Evolutionary conservation across 2,888 invertebrate genomes (phyloP).

Genomic region (Ichneumoninae sp.): DNA sequence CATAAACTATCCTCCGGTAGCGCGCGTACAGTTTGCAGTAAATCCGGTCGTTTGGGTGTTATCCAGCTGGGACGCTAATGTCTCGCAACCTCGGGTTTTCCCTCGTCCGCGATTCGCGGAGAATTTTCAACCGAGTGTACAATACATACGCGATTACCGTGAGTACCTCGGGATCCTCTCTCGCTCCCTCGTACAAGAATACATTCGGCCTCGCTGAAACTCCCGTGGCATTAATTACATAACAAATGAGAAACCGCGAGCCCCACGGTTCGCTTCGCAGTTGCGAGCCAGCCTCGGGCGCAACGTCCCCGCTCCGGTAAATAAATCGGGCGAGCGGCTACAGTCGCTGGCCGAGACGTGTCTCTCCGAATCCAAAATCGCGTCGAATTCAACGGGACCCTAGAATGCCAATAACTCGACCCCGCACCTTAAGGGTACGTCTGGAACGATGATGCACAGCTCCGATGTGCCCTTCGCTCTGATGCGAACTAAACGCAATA

Average conservation of each 20-base stretch:
- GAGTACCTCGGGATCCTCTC: background rate
- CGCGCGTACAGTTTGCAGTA: slow-evolving; percentile 36
- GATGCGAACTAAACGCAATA: slow-evolving; percentile 44
- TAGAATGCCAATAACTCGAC: slow-evolving; percentile 32
- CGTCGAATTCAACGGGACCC: background rate
- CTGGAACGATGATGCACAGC: background rate
- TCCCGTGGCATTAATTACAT: slow-evolving; percentile 57
- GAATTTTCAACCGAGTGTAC: slow-evolving; percentile 1
- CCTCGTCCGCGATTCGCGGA: background rate
- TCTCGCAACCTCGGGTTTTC: slow-evolving; percentile 10
- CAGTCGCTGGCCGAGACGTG: background rate
- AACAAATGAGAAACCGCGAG: slow-evolving; percentile 60
- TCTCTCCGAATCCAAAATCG: background rate
- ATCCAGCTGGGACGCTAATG: slow-evolving; percentile 45
- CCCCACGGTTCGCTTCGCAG: background rate
- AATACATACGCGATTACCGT: background rate
- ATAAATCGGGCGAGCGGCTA: background rate
- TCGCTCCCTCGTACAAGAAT: slow-evolving; percentile 16
- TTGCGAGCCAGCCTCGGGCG: slow-evolving; percentile 2
- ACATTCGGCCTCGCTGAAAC: slow-evolving; percentile 29
- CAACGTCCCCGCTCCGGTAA: background rate
- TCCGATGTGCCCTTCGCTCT: slow-evolving; percentile 17
- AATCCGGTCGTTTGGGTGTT: slow-evolving; percentile 60
- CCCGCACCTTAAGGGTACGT: background rate
- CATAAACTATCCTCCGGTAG: slow-evolving; percentile 39